Conservation (phyloP, 1,140 invertebrate species). For the Temnothorax nylanderi region DNA sequence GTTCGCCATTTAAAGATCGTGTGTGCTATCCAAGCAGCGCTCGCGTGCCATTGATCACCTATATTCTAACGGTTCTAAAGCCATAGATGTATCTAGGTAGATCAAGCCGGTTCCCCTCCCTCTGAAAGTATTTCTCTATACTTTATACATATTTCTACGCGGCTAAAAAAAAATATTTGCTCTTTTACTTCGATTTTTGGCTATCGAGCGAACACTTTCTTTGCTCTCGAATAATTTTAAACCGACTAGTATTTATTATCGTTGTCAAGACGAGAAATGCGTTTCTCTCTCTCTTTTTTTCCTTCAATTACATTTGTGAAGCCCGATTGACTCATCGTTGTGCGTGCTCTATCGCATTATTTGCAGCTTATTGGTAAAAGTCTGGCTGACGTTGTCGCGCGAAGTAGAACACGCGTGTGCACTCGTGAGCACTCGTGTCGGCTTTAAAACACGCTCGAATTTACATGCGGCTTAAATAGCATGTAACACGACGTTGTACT, state of each 20-base stretch:
- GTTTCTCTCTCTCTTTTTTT: background rate
- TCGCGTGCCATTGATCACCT: constrained; percentile 5
- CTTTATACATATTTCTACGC: background rate
- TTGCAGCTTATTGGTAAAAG: constrained; percentile 10
- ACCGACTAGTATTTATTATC: background rate
- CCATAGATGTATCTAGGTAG: background rate
- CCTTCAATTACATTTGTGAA: background rate
- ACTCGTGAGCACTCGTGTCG: background rate
- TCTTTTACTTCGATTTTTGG: background rate
- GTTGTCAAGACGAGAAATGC: background rate
- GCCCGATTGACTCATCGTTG: background rate
- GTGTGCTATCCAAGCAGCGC: background rate
- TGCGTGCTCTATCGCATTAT: constrained; percentile 1
- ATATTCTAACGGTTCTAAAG: constrained; percentile 20
- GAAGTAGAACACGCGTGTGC: constrained; percentile 33
- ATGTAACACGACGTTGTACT: background rate
- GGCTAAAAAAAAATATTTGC: background rate
- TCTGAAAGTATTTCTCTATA: background rate
- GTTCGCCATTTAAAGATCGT: constrained; percentile 36
- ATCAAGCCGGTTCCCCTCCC: background rate
- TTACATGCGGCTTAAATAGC: constrained; percentile 23
- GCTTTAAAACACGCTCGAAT: background rate
- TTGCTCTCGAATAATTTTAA: background rate
- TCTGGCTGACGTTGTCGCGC: background rate
- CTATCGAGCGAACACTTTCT: background rate